These are phyloP conservation scores for Desmophyllum pertusum DNA, from an alignment of 92 coral and sea anemone genomes.

Conservation along the genomic window DNA sequence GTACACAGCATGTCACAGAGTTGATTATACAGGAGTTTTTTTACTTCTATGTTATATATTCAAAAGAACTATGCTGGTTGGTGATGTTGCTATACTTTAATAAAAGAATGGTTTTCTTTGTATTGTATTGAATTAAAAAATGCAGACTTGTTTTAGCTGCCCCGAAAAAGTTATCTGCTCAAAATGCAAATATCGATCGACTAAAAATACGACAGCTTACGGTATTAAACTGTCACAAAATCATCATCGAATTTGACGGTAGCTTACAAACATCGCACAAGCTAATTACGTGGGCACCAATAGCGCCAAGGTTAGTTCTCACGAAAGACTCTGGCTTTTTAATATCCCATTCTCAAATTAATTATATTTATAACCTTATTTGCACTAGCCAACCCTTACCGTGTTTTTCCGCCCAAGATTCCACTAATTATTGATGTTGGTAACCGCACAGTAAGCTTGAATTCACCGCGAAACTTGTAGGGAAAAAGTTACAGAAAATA, in stretches of 20 bases:
- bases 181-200: slow-evolving; percentile 14
- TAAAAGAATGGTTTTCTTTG: neutral
- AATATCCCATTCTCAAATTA: slow-evolving; percentile 16
- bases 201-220: neutral
- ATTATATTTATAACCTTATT: slow-evolving; percentile 8
- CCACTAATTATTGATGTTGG: neutral
- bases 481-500: neutral
- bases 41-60: neutral
- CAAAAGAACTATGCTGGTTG: neutral
- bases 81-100: neutral
- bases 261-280: too few relatives aligned
- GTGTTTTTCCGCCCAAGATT: neutral
- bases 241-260: neutral
- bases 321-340: slow-evolving; percentile 3
- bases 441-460: slow-evolving; percentile 14
- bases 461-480: neutral
- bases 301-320: neutral
- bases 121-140: neutral
- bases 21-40: neutral
- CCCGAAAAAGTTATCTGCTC: neutral
- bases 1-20: neutral
- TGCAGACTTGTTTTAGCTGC: neutral
- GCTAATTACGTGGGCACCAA: neutral
- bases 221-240: neutral
- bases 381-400: slow-evolving; percentile 1